Conservation (phyloP, 2,888 invertebrate genomes). For the Laothoe populi region DNA sequence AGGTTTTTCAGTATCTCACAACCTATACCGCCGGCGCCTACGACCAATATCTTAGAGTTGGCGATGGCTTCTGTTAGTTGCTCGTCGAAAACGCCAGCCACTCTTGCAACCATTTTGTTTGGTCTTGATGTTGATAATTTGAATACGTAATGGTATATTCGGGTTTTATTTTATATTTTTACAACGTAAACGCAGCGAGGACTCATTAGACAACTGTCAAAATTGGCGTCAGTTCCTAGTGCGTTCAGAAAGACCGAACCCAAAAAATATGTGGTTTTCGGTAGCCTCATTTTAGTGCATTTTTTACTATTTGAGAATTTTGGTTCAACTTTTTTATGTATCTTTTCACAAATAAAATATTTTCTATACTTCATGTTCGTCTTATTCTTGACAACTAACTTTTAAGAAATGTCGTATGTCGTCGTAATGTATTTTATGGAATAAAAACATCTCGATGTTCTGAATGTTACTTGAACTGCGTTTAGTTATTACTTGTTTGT, state of each 20-base stretch:
- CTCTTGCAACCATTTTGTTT: constrained; percentile 86
- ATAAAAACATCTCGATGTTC: not conserved
- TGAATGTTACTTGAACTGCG: not conserved
- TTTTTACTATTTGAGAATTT: no score
- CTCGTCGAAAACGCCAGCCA: constrained; percentile 87
- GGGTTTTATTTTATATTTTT: constrained; percentile 35
- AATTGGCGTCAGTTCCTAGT: constrained; percentile 63
- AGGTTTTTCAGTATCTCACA: constrained; percentile 99
- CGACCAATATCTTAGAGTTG: constrained; percentile 91
- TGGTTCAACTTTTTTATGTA: no score
- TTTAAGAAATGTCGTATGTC: no score
- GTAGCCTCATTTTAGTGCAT: not conserved
- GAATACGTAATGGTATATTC: constrained; percentile 36
- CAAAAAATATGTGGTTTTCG: not conserved
- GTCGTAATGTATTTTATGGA: no score
- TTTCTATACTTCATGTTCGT: no score
- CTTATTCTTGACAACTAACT: no score
- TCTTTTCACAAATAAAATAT: no score
- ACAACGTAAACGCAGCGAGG: constrained; percentile 49
- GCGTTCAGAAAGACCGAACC: constrained; percentile 31
- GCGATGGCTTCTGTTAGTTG: constrained; percentile 87
- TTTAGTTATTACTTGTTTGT: no score
- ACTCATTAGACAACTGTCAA: constrained; percentile 55
- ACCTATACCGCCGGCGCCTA: constrained; percentile 99
- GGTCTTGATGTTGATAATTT: constrained; percentile 4